Evolutionary conservation across 2,113 vertebrate genomes (phyloP).

Genomic region (Forbesichthys agassizii): DNA sequence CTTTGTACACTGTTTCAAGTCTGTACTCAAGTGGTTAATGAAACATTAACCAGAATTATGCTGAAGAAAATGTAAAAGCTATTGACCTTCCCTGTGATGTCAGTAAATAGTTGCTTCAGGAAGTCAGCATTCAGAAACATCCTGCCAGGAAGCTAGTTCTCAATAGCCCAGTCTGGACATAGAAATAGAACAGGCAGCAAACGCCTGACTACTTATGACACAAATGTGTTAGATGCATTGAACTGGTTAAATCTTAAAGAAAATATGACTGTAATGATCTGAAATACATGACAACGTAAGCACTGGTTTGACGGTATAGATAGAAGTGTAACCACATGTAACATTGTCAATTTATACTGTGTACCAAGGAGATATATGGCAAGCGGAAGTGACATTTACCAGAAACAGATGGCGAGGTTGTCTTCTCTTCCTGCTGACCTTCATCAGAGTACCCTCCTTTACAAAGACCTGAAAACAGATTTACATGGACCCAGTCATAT

Average conservation of each 20-base stretch:
- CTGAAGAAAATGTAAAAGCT: constrained; percentile 12
- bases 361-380: not conserved
- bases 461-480: constrained; percentile 84
- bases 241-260: not conserved
- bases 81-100: constrained; percentile 69
- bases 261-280: not conserved
- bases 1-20: not conserved
- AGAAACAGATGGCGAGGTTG: constrained; percentile 94
- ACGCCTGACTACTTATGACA: constrained; percentile 26
- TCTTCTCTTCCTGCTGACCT: constrained; percentile 85
- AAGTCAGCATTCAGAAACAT: constrained; percentile 82
- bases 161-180: constrained; percentile 66
- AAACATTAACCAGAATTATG: constrained; percentile 4
- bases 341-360: not conserved
- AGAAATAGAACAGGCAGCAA: constrained; percentile 40
- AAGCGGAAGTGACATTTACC: constrained; percentile 77
- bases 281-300: not conserved
- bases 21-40: not conserved
- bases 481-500: constrained; percentile 14
- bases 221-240: not conserved
- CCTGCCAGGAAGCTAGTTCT: constrained; percentile 80
- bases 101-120: constrained; percentile 73
- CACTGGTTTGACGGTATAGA: not conserved
- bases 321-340: not conserved
- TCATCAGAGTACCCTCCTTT: constrained; percentile 95